These are phyloP conservation scores for Bovichtus diacanthus DNA, from an alignment of 2,797 vertebrate genomes.

Conservation along the genomic window DNA sequence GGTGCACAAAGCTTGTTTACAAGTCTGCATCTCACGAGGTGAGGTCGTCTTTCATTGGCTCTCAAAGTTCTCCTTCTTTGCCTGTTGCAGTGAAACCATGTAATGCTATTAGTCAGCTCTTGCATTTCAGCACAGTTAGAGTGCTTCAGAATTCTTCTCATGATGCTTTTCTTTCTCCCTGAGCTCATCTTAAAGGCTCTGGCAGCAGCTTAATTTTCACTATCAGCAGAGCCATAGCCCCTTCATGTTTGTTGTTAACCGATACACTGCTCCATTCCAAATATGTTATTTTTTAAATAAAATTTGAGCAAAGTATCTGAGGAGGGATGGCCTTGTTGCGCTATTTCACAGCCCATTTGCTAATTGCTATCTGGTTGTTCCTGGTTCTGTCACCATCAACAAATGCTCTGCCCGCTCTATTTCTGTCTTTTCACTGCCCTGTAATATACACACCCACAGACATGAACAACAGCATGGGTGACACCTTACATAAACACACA, in stretches of 20 bases:
- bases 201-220: constrained; percentile 68
- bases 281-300: constrained; percentile 62
- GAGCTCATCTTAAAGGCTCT: constrained; percentile 69
- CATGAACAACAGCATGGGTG: not conserved
- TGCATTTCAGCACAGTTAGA: constrained; percentile 54
- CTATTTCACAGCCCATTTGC: constrained; percentile 73
- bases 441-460: constrained; percentile 20
- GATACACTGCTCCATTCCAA: constrained; percentile 38
- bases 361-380: constrained; percentile 70
- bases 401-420: constrained; percentile 33
- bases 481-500: constrained; percentile 41
- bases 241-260: constrained; percentile 45
- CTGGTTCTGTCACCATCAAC: constrained; percentile 30
- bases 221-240: constrained; percentile 41
- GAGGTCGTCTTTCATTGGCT: constrained; percentile 47
- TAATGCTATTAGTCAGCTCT: constrained; percentile 69
- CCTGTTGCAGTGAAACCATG: constrained; percentile 62
- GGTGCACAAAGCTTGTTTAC: constrained; percentile 59
- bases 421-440: constrained; percentile 13
- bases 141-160: constrained; percentile 59
- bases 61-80: constrained; percentile 54
- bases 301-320: constrained; percentile 59
- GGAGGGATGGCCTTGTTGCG: constrained; percentile 52
- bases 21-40: constrained; percentile 47
- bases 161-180: constrained; percentile 58